phyloP scores from a whole-genome alignment of 1,140 invertebrate species.

The Calycopis cecrops region DNA sequence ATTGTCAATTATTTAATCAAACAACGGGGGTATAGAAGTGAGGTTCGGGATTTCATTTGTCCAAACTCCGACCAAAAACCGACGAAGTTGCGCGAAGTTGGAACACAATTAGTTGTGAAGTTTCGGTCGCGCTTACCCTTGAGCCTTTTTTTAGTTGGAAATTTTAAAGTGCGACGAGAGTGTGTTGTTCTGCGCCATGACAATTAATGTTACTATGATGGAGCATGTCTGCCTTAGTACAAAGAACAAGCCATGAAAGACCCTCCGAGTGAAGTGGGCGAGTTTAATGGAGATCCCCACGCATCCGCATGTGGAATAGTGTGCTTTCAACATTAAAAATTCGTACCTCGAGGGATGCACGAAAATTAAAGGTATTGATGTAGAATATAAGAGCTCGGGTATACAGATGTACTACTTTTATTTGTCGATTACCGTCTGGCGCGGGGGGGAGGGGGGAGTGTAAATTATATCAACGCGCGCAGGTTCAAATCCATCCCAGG shows the following conservation, averaged over 20 bases:
- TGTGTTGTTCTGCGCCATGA: conserved; percentile 28
- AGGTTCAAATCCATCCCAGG: too few relatives aligned
- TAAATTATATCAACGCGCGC: too few relatives aligned
- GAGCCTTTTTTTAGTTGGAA: conserved; percentile 18
- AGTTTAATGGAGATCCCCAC: conserved; percentile 31
- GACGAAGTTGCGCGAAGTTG: conserved; percentile 24
- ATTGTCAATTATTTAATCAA: conserved; percentile 31
- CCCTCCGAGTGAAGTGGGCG: conserved; percentile 33
- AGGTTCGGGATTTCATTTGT: conserved; percentile 12
- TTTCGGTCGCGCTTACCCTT: conserved; percentile 32
- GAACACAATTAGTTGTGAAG: conserved; percentile 43
- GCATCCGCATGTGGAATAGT: conserved; percentile 19
- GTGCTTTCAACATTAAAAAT: conserved; percentile 16
- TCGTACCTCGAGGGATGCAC: conserved; percentile 10
- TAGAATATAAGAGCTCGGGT: too few relatives aligned
- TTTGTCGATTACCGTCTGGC: too few relatives aligned
- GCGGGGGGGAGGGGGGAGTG: too few relatives aligned
- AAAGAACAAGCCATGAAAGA: conserved; percentile 34
- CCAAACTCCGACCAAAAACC: conserved; percentile 16
- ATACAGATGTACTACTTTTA: too few relatives aligned
- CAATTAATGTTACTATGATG: conserved; percentile 33
- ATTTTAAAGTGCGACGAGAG: conserved; percentile 25
- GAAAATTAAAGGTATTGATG: not conserved
- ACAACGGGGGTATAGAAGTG: conserved; percentile 20
- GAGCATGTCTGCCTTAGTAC: conserved; percentile 29